Percentiles rank a stretch among this genome's conserved stretches.
Evolutionary conservation across 2,113 vertebrate species (phyloP).

Genomic region (Cygnus buccinator): DNA sequence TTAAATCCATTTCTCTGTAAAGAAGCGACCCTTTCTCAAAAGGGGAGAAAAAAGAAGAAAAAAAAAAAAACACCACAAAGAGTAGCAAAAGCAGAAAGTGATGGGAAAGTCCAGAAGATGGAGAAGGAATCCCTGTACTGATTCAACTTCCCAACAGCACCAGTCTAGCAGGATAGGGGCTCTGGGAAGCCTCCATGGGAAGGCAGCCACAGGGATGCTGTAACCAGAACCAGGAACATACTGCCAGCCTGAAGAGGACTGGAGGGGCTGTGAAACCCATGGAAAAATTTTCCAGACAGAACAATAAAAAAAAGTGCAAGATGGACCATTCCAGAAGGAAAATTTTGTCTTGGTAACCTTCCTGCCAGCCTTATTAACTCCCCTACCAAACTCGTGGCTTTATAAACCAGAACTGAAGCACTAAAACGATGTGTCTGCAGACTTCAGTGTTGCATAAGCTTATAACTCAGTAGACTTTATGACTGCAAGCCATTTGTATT

Average conservation of each 20-base stretch:
- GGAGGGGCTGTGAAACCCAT: rapidly evolving
- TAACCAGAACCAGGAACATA: rapidly evolving
- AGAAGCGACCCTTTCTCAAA: neutral
- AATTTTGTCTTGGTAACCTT: neutral
- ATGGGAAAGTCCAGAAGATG: neutral
- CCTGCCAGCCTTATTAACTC: neutral
- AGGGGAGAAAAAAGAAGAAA: neutral
- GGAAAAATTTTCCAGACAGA: neutral
- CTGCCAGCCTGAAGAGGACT: rapidly evolving
- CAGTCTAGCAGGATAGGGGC: neutral
- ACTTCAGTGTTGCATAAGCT: neutral
- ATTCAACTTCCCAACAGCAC: neutral
- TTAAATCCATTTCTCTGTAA: neutral
- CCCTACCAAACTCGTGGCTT: neutral
- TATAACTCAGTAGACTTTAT: slow-evolving; percentile 9
- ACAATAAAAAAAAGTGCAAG: neutral
- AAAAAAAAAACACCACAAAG: neutral
- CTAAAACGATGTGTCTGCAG: neutral
- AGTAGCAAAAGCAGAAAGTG: neutral
- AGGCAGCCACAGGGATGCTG: rapidly evolving
- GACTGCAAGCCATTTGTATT: slow-evolving; percentile 25
- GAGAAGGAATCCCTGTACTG: rapidly evolving
- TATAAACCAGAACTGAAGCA: neutral
- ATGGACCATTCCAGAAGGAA: neutral
- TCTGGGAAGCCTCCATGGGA: neutral